Evolutionary conservation across 2,797 vertebrate genomes (phyloP).

Genomic region (Vultur gryphus): DNA sequence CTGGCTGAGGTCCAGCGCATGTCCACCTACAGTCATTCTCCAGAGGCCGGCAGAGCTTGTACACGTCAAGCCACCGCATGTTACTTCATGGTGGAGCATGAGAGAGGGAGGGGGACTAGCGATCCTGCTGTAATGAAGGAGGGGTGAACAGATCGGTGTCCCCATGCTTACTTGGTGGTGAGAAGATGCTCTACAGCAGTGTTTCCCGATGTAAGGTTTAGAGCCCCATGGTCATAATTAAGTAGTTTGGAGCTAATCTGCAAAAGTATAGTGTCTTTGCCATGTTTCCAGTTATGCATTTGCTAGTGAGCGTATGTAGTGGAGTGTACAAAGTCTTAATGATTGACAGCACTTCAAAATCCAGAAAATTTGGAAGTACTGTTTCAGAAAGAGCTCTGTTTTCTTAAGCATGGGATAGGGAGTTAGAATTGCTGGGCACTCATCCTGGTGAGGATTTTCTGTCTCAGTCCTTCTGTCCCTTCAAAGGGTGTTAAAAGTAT

Average conservation of each 20-base stretch:
- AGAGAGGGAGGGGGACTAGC: neutral
- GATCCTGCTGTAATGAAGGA: neutral
- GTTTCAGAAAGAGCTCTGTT: neutral
- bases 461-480: fast-evolving
- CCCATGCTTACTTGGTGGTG: neutral
- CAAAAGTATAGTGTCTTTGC: neutral
- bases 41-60: neutral
- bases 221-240: neutral
- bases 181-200: neutral
- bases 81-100: fast-evolving
- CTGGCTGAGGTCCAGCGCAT: neutral
- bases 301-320: neutral
- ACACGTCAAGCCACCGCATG: fast-evolving
- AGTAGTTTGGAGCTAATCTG: neutral
- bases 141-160: neutral
- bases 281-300: neutral
- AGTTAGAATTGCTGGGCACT: neutral
- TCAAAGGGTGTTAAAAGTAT: neutral
- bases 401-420: neutral
- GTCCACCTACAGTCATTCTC: fast-evolving
- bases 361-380: neutral
- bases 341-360: neutral
- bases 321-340: neutral
- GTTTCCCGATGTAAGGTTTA: neutral
- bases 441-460: neutral